These are phyloP conservation scores for Leptopilina syphax DNA, from an alignment of 2,888 invertebrate species.

Conservation along the genomic window DNA sequence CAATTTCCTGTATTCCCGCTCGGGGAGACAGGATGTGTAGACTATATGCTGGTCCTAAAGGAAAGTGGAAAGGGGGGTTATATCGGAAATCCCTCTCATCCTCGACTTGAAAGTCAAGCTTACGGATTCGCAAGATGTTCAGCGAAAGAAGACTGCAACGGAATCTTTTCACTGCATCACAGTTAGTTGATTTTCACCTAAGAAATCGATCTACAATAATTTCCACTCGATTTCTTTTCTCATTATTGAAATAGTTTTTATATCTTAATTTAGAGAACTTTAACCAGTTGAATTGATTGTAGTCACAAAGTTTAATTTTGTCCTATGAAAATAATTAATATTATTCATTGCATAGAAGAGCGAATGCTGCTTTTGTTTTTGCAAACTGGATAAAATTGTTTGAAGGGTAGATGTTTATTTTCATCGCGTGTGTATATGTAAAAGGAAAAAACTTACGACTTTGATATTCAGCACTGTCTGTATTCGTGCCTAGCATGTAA, in stretches of 20 bases:
- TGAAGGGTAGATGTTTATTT: neutral
- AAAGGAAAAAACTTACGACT: constrained; percentile 8
- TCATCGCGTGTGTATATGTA: neutral
- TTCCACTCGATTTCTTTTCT: constrained; percentile 19
- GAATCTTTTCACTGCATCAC: constrained; percentile 48
- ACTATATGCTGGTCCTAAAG: constrained; percentile 15
- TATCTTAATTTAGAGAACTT: neutral
- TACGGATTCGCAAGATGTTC: constrained; percentile 41
- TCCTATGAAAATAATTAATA: no score
- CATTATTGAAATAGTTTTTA: neutral
- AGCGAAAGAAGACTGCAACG: constrained; percentile 34
- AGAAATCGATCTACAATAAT: constrained; percentile 41
- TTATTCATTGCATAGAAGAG: no score
- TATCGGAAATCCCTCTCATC: constrained; percentile 57
- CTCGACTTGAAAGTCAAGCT: constrained; percentile 50
- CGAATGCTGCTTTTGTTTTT: neutral
- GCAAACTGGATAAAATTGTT: neutral
- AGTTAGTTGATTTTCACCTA: constrained; percentile 49
- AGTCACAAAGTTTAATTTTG: no score
- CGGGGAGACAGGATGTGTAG: constrained; percentile 35
- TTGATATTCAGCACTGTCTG: constrained; percentile 8
- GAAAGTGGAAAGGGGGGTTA: constrained; percentile 47
- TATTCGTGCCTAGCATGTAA: constrained; percentile 24
- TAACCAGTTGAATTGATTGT: no score
- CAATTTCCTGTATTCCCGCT: constrained; percentile 57